Conservation (phyloP, 2,888 invertebrate genomes). For the Cataglyphis livida region DNA sequence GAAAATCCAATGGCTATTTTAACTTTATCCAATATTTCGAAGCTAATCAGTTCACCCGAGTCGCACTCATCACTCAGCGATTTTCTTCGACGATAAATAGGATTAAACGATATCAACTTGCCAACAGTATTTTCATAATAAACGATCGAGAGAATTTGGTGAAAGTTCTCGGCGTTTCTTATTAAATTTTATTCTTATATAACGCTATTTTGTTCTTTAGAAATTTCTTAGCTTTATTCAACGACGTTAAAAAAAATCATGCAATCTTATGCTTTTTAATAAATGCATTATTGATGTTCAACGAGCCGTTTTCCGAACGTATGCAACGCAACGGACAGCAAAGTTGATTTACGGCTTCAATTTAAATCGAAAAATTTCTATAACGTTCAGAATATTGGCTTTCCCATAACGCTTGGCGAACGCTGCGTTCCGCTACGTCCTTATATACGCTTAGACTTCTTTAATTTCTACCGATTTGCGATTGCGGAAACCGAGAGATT, state of each 20-base stretch:
- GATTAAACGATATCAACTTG: constrained; percentile 20
- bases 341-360: constrained; percentile 22
- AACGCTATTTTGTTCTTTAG: no score
- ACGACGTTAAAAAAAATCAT: no score
- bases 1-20: constrained; percentile 6
- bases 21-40: not conserved
- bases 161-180: not conserved
- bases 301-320: not conserved
- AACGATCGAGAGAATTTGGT: constrained; percentile 22
- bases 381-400: constrained; percentile 1
- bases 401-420: not conserved
- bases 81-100: not conserved
- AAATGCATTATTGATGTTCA: constrained; percentile 16
- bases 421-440: not conserved
- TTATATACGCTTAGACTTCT: not conserved
- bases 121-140: not conserved
- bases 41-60: not conserved
- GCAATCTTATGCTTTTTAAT: not conserved
- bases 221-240: not conserved
- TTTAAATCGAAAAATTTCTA: constrained; percentile 7
- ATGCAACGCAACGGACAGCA: no score
- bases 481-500: constrained; percentile 23
- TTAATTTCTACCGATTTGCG: no score
- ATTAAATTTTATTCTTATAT: not conserved
- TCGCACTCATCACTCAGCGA: constrained; percentile 22